Evolutionary conservation across 2,113 vertebrate species (phyloP).

Genomic region (Hepsetus odoe): DNA sequence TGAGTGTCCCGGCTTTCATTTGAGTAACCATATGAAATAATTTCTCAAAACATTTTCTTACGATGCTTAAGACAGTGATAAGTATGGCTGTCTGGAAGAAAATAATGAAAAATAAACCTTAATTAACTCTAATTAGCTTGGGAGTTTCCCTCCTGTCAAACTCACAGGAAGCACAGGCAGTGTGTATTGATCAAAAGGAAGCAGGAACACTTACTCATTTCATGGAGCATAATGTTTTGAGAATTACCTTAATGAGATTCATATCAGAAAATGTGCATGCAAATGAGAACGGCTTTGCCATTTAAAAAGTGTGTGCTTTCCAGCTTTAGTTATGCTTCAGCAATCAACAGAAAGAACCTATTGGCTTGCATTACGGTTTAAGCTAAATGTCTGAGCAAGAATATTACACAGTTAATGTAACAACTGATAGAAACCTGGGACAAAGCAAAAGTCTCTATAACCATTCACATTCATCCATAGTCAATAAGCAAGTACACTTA

Average conservation of each 20-base stretch:
- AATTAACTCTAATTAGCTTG: background rate
- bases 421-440: background rate
- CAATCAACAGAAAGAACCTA: background rate
- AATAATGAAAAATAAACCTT: background rate
- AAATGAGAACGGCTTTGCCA: background rate
- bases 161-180: background rate
- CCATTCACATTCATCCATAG: background rate
- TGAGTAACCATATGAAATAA: too few relatives aligned
- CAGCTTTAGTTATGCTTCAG: background rate
- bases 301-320: background rate
- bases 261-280: background rate
- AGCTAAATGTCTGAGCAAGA: background rate
- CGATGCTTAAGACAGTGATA: background rate
- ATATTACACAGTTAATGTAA: background rate
- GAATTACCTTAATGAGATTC: background rate
- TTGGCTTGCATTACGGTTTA: background rate
- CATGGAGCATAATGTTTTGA: background rate
- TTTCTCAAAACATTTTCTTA: too few relatives aligned
- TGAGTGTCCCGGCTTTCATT: too few relatives aligned
- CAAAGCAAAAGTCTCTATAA: background rate
- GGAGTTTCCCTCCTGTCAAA: background rate
- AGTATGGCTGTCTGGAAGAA: background rate
- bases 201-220: background rate
- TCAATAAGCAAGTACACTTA: background rate
- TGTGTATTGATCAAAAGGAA: background rate